phyloP scores from a whole-genome alignment of 2,888 invertebrate genomes.

The Boloria selene region DNA sequence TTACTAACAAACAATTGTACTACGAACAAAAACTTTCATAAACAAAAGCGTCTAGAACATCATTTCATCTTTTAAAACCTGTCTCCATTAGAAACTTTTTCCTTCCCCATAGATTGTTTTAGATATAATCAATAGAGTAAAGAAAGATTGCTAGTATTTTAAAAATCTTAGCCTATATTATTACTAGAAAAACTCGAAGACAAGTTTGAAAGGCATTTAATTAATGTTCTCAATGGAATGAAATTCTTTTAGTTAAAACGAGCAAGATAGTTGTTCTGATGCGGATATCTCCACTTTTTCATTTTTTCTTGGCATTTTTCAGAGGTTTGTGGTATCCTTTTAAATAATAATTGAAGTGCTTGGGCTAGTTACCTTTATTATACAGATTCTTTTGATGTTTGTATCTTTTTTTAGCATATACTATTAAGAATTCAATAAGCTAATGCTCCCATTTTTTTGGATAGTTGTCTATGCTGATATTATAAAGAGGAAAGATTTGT shows the following conservation, averaged over 20 bases:
- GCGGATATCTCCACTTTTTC: constrained; percentile 41
- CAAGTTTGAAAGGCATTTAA: constrained; percentile 56
- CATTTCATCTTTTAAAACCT: constrained; percentile 2
- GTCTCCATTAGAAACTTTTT: too few relatives aligned
- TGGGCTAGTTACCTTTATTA: constrained; percentile 42
- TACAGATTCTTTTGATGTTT: constrained; percentile 21
- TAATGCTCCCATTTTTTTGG: not conserved
- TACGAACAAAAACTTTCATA: not conserved
- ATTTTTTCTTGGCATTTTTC: constrained; percentile 38
- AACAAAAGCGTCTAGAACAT: not conserved
- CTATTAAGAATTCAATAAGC: constrained; percentile 5
- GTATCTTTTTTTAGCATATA: constrained; percentile 7
- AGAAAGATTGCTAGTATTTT: constrained; percentile 4
- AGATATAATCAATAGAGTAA: constrained; percentile 3
- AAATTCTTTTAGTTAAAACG: constrained; percentile 52
- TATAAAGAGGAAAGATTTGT: too few relatives aligned
- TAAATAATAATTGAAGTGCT: constrained; percentile 53
- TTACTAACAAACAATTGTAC: too few relatives aligned
- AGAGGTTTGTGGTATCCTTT: constrained; percentile 36
- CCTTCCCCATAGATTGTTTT: constrained; percentile 10
- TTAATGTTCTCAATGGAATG: constrained; percentile 56
- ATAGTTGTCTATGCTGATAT: too few relatives aligned
- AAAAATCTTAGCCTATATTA: constrained; percentile 10
- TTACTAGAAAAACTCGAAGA: constrained; percentile 14
- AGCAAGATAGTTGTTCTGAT: constrained; percentile 52